phyloP scores from a whole-genome alignment of 2,888 invertebrate species.

The Proisotoma minuta region DNA sequence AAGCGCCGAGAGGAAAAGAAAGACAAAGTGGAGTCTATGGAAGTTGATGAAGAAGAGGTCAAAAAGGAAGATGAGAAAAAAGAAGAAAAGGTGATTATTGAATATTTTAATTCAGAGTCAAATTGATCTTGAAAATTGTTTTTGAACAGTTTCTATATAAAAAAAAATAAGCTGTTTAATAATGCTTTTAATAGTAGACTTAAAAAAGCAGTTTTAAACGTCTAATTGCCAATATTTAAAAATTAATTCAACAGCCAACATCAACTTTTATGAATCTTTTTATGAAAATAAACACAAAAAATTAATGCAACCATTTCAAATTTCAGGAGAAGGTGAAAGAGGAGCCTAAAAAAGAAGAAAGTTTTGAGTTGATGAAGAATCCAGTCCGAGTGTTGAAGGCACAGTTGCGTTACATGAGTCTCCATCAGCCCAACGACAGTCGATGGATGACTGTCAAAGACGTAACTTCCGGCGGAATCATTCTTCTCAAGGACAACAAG shows the following conservation, averaged over 20 bases:
- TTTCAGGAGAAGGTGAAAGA: conserved; percentile 55
- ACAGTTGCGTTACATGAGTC: conserved; percentile 59
- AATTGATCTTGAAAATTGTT: too few species aligned
- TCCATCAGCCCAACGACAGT: conserved; percentile 72
- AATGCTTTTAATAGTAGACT: too few species aligned
- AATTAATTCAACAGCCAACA: too few species aligned
- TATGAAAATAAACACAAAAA: too few species aligned
- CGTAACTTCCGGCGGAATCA: conserved; percentile 88
- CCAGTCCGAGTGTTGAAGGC: conserved; percentile 92
- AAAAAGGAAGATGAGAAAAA: conserved; percentile 52
- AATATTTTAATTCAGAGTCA: too few species aligned
- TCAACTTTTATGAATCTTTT: too few species aligned
- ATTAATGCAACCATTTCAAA: too few species aligned
- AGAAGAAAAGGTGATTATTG: conserved; percentile 53
- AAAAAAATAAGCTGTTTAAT: too few species aligned
- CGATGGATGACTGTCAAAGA: conserved; percentile 86
- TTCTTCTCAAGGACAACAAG: conserved; percentile 84
- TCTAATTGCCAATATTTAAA: too few species aligned
- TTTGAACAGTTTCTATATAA: too few species aligned
- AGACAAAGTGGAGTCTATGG: conserved; percentile 52
- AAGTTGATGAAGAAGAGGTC: conserved; percentile 54
- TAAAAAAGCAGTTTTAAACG: too few species aligned
- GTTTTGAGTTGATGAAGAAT: conserved; percentile 85
- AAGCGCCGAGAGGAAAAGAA: conserved; percentile 53
- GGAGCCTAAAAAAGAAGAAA: conserved; percentile 70